phyloP scores from a whole-genome alignment of 2,113 vertebrate genomes.

The Cheirogaleus medius region DNA sequence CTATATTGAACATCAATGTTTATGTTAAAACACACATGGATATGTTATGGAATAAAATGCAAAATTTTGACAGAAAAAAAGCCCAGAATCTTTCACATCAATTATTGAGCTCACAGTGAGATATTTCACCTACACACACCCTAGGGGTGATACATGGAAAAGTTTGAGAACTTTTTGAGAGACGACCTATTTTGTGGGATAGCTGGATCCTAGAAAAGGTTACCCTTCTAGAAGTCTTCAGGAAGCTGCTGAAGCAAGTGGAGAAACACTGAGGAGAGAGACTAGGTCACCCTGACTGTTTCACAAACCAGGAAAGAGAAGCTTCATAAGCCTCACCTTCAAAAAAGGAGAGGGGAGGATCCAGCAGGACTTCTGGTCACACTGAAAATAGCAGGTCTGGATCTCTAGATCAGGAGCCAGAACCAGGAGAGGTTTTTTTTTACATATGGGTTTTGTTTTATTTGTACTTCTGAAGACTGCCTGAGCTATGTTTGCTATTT shows the following conservation, averaged over 20 bases:
- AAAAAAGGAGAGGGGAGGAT: not conserved
- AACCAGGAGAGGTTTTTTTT: not conserved
- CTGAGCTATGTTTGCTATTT: not conserved
- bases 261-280: not conserved
- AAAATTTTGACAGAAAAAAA: not conserved
- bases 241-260: not conserved
- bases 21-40: not conserved
- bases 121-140: not conserved
- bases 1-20: not conserved
- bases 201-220: not conserved
- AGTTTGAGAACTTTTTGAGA: not conserved
- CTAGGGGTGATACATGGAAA: not conserved
- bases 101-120: not conserved
- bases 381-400: not conserved
- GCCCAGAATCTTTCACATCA: not conserved
- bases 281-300: not conserved
- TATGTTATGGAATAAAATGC: not conserved
- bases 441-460: not conserved
- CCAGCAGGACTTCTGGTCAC: not conserved
- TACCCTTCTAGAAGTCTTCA: not conserved
- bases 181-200: slow-evolving; percentile 6
- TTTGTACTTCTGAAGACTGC: not conserved
- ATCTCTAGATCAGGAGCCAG: not conserved
- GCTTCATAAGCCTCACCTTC: not conserved
- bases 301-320: not conserved